Percentiles rank a stretch among this genome's conserved stretches.
Evolutionary conservation across 2,113 vertebrate genomes (phyloP).

Genomic region (Taxidea taxus): DNA sequence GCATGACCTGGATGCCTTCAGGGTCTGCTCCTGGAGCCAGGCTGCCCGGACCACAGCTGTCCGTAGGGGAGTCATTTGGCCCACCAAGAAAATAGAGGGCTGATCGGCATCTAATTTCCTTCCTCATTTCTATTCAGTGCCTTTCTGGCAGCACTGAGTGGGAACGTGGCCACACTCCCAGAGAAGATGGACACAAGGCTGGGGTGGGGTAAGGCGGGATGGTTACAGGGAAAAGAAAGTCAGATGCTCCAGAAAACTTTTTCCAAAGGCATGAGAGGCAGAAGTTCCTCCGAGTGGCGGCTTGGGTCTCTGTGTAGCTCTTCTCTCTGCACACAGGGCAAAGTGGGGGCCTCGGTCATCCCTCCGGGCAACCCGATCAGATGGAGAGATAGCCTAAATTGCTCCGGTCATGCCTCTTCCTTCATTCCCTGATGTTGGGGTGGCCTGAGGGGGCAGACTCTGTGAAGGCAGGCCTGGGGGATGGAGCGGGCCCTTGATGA

Average conservation of each 20-base stretch:
- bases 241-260: background rate
- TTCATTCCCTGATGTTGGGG: background rate
- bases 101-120: background rate
- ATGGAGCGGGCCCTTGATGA: no score
- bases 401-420: background rate
- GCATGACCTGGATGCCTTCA: no score
- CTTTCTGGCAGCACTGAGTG: background rate
- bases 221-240: background rate
- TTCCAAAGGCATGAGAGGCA: background rate
- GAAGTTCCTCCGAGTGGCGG: background rate
- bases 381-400: no score
- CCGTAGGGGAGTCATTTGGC: background rate
- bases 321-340: background rate
- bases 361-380: background rate
- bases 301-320: background rate
- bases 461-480: rapidly evolving
- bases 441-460: background rate
- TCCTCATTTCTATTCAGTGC: background rate
- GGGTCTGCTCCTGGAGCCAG: background rate
- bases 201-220: rapidly evolving
- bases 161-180: background rate
- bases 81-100: background rate
- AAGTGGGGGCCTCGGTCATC: background rate
- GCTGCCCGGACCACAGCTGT: background rate
- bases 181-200: background rate